phyloP scores from a whole-genome alignment of 37 sponge, comb jelly and placozoan species.

The Halichondria panicea region DNA sequence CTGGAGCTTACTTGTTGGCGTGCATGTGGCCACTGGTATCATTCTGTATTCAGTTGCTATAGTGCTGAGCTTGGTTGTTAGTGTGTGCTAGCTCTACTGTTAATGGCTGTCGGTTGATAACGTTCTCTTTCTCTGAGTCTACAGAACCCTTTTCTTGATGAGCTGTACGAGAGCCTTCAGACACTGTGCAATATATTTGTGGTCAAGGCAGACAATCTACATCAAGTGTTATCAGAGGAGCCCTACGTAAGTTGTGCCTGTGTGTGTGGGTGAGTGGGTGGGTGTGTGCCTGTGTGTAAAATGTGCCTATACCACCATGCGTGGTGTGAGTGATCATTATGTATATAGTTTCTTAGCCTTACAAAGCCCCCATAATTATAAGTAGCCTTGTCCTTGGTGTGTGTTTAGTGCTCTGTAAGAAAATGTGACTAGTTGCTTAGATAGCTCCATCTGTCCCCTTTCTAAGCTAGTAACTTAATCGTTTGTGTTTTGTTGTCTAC shows the following conservation, averaged over 20 bases:
- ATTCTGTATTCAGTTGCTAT: background rate
- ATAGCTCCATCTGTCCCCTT: too few relatives aligned
- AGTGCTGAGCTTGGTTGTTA: background rate
- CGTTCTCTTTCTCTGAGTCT: background rate
- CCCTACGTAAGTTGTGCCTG: slow-evolving; percentile 56
- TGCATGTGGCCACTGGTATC: background rate
- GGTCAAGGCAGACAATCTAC: slow-evolving; percentile 56
- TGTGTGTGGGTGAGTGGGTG: too few relatives aligned
- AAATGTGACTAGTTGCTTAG: too few relatives aligned
- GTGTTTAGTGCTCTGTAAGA: too few relatives aligned
- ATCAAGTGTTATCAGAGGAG: slow-evolving; percentile 76
- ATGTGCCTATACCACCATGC: too few relatives aligned
- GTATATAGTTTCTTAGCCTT: too few relatives aligned
- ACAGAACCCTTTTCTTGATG: slow-evolving; percentile 66
- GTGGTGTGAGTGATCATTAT: slow-evolving; percentile 4
- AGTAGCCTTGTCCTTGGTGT: too few relatives aligned
- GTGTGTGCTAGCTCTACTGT: background rate
- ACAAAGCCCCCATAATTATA: too few relatives aligned
- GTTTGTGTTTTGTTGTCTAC: too few relatives aligned
- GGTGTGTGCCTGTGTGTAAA: too few relatives aligned
- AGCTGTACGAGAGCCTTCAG: slow-evolving; percentile 69
- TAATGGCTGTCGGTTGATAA: background rate
- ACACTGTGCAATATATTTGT: slow-evolving; percentile 79
- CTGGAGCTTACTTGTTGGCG: background rate
- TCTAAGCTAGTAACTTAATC: too few relatives aligned